Evolutionary conservation across 1,140 invertebrate species (phyloP).

Genomic region (Protaetia brevitarsis): DNA sequence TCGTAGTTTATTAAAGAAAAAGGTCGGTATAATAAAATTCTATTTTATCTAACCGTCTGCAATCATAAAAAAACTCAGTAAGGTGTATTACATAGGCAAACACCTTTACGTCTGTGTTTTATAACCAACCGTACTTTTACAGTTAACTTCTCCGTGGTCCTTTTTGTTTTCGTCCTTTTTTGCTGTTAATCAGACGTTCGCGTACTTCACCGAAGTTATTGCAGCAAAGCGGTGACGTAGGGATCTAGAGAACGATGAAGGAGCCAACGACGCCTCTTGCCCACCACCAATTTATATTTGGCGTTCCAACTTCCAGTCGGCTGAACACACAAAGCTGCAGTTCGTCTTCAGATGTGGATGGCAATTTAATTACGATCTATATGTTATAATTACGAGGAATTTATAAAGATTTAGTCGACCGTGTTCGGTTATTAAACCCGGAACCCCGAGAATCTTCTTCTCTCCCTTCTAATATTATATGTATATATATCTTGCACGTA

Average conservation of each 20-base stretch:
- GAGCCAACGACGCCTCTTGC: background rate
- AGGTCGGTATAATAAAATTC: slow-evolving; percentile 12
- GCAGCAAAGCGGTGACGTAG: background rate
- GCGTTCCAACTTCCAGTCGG: slow-evolving; percentile 36
- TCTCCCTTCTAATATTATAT: slow-evolving; percentile 9
- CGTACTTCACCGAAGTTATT: background rate
- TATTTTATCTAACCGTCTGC: background rate
- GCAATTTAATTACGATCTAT: slow-evolving; percentile 49
- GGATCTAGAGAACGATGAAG: background rate
- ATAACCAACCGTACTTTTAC: slow-evolving; percentile 16
- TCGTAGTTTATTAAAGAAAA: too few relatives aligned
- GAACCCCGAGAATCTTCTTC: slow-evolving; percentile 27
- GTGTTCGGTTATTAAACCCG: slow-evolving; percentile 43
- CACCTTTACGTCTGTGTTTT: slow-evolving; percentile 13
- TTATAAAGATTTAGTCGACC: slow-evolving; percentile 47
- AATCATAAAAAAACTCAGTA: background rate
- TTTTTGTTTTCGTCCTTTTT: background rate
- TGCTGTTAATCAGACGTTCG: background rate
- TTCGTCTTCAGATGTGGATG: slow-evolving; percentile 44
- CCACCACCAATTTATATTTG: slow-evolving; percentile 28
- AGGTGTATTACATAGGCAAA: background rate
- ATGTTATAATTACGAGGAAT: slow-evolving; percentile 47
- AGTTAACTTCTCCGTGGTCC: background rate
- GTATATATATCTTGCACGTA: slow-evolving; percentile 8
- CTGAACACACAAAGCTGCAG: slow-evolving; percentile 41